A percentile compares a stretch with the other conserved stretches of the same genome.
phyloP scores from a whole-genome alignment of 2,888 invertebrate species.

The Melitaea athalia region DNA sequence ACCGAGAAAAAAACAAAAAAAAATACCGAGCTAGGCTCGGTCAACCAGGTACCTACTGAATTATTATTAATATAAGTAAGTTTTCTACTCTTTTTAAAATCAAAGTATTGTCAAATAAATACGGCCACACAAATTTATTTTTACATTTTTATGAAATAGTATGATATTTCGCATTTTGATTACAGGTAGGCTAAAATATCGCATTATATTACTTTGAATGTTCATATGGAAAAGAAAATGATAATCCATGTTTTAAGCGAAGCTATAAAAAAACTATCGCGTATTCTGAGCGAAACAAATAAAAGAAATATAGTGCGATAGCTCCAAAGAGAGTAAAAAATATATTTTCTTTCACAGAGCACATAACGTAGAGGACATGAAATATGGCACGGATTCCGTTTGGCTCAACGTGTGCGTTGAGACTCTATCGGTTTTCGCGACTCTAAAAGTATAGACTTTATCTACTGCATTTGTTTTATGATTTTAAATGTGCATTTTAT shows the following conservation, averaged over 20 bases:
- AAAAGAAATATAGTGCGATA: slow-evolving; percentile 63
- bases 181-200: neutral
- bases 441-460: slow-evolving; percentile 71
- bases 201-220: neutral
- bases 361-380: slow-evolving; percentile 78
- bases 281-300: slow-evolving; percentile 52
- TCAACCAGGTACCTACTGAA: no score
- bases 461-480: slow-evolving; percentile 70
- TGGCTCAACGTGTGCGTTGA: slow-evolving; percentile 74
- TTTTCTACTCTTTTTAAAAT: no score
- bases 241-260: slow-evolving; percentile 22
- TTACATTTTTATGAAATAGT: no score
- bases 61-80: no score
- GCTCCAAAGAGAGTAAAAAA: slow-evolving; percentile 78
- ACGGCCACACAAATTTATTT: no score
- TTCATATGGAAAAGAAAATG: slow-evolving; percentile 10
- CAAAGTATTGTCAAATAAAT: no score
- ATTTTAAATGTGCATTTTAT: slow-evolving; percentile 9
- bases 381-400: slow-evolving; percentile 77
- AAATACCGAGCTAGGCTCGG: no score
- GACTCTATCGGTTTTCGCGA: slow-evolving; percentile 72
- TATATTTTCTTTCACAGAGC: slow-evolving; percentile 81
- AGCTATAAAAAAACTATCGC: slow-evolving; percentile 25
- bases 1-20: no score
- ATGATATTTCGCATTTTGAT: no score